Conservation (phyloP, 2,888 invertebrate genomes). For the Arge pagana region DNA sequence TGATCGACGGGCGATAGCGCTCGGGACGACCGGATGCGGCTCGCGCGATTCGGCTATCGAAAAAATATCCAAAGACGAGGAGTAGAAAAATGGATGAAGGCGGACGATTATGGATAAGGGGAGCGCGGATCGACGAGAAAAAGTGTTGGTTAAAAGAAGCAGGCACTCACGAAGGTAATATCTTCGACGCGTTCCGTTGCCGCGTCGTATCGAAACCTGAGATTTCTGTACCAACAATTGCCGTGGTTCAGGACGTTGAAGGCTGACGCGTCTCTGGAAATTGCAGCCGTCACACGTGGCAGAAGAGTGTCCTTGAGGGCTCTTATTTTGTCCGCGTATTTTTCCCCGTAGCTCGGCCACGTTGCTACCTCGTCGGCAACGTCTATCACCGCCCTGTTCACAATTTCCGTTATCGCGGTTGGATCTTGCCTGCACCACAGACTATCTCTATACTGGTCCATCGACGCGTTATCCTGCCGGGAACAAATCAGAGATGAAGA, state of each 20-base stretch:
- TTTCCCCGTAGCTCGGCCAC: slow-evolving; percentile 17
- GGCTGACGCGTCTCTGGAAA: neutral
- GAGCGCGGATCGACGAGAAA: no score
- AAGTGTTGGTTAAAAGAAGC: neutral
- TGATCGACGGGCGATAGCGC: no score
- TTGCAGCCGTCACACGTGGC: neutral
- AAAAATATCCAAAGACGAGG: no score
- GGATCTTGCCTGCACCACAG: neutral
- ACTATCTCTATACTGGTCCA: neutral
- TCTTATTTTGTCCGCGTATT: slow-evolving; percentile 16
- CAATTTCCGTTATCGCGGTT: neutral
- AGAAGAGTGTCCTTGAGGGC: slow-evolving; percentile 1
- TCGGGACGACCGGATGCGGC: no score
- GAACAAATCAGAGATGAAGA: neutral
- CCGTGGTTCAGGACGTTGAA: slow-evolving; percentile 22
- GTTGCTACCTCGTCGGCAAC: slow-evolving; percentile 14
- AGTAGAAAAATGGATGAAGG: no score
- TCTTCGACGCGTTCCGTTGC: slow-evolving; percentile 3
- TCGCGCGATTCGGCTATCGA: no score
- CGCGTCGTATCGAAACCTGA: slow-evolving; percentile 11
- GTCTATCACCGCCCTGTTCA: neutral
- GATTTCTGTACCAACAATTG: slow-evolving; percentile 18
- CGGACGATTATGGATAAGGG: no score
- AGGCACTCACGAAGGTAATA: slow-evolving; percentile 15
- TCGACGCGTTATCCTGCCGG: slow-evolving; percentile 6